Evolutionary conservation across 1,140 invertebrate species (phyloP).

Genomic region (Drosophila guanche): DNA sequence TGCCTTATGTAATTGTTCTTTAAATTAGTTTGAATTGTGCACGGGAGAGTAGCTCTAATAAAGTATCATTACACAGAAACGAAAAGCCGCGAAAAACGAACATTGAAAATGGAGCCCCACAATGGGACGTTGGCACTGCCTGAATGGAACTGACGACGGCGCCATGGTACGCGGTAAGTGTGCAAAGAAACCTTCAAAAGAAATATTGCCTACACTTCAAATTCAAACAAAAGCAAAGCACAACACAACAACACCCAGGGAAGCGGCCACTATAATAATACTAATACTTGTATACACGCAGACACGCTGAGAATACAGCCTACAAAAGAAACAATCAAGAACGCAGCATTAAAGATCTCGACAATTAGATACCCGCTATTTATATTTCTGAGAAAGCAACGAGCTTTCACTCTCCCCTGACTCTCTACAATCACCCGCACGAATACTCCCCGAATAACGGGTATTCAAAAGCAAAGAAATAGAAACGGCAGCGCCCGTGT

Average conservation of each 20-base stretch:
- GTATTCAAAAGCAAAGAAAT: conserved; percentile 8
- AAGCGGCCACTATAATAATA: conserved; percentile 13
- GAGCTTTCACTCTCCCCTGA: no score
- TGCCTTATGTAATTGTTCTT: no score
- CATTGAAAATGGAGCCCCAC: conserved; percentile 22
- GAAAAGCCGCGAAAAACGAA: conserved; percentile 46
- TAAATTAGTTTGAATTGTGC: no score
- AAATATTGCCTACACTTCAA: conserved; percentile 54
- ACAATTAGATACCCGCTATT: background rate
- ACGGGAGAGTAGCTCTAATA: conserved; percentile 2
- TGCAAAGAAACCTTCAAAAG: conserved; percentile 48
- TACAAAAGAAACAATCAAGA: no score
- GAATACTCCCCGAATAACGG: conserved; percentile 1
- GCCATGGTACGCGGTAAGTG: conserved; percentile 28
- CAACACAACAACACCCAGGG: conserved; percentile 4
- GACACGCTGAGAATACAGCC: conserved; percentile 22
- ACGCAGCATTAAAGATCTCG: no score
- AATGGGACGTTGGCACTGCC: conserved; percentile 44
- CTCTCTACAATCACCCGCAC: background rate
- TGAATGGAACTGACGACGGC: conserved; percentile 42
- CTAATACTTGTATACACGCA: conserved; percentile 27
- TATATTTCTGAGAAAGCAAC: background rate
- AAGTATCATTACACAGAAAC: conserved; percentile 26
- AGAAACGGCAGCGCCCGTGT: no score
- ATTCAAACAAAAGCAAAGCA: conserved; percentile 26